phyloP scores from a whole-genome alignment of 37 sponge, comb jelly and placozoan species.

The Halichondria panicea region DNA sequence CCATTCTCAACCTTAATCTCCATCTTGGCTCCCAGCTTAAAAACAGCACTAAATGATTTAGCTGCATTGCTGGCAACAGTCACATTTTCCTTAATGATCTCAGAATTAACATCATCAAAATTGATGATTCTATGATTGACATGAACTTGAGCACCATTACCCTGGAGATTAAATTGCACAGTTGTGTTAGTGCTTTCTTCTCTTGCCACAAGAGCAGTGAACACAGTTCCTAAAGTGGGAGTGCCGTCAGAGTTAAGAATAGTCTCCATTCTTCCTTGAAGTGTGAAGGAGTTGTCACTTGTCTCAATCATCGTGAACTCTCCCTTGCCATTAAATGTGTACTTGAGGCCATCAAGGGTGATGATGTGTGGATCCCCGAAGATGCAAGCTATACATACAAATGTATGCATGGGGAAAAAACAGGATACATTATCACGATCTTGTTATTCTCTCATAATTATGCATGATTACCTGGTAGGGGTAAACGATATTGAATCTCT shows the following conservation, averaged over 20 bases:
- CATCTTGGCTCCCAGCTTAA: slow-evolving; percentile 38
- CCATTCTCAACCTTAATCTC: slow-evolving; percentile 29
- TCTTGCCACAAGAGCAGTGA: slow-evolving; percentile 59
- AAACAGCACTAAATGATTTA: slow-evolving; percentile 20
- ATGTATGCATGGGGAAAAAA: not conserved
- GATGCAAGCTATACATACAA: slow-evolving; percentile 40
- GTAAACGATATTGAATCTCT: slow-evolving; percentile 2
- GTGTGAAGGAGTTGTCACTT: slow-evolving; percentile 45
- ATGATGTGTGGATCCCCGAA: slow-evolving; percentile 77
- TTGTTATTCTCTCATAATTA: not conserved
- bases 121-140: slow-evolving; percentile 40
- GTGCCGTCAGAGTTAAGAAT: slow-evolving; percentile 11
- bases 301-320: slow-evolving; percentile 71
- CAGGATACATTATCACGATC: not conserved
- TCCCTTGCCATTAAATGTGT: slow-evolving; percentile 80
- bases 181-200: slow-evolving; percentile 25
- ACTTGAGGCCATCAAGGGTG: slow-evolving; percentile 64
- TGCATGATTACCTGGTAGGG: slow-evolving; percentile 39
- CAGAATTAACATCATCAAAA: slow-evolving; percentile 40
- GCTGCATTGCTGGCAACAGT: slow-evolving; percentile 16
- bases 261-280: slow-evolving; percentile 70
- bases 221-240: slow-evolving; percentile 46
- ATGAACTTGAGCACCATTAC: not conserved
- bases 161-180: slow-evolving; percentile 52
- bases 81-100: slow-evolving; percentile 42